Percentiles rank a stretch among this genome's conserved stretches.
phyloP scores from a whole-genome alignment of 1,140 invertebrate species.

The Drosophila neocordata region DNA sequence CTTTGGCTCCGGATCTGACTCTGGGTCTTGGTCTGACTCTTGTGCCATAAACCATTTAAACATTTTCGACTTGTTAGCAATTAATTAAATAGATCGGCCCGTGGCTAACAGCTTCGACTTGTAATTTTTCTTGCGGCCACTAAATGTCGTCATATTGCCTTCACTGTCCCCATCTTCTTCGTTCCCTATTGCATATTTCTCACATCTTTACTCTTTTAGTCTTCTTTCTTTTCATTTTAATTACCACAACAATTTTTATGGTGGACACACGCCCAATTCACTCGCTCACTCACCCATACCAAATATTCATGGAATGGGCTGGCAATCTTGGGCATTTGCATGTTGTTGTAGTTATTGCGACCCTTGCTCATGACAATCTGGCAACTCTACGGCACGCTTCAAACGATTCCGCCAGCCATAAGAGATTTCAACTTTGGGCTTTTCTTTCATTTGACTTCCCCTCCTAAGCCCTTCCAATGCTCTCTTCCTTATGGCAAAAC shows the following conservation, averaged over 20 bases:
- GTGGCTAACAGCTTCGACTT: conserved; percentile 57
- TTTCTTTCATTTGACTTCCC: not conserved
- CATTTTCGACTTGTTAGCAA: conserved; percentile 79
- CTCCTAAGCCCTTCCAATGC: no score
- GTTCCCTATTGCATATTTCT: not conserved
- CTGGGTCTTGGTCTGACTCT: not conserved
- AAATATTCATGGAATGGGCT: no score
- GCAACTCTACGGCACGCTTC: conserved; percentile 62
- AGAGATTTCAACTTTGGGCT: conserved; percentile 5
- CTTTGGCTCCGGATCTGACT: not conserved
- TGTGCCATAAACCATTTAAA: conserved; percentile 73
- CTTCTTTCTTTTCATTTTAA: conserved; percentile 40
- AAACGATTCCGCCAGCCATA: conserved; percentile 53
- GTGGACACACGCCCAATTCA: conserved; percentile 72
- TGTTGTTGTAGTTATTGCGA: conserved; percentile 11
- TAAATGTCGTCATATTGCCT: conserved; percentile 38
- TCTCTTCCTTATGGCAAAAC: not conserved
- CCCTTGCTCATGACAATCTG: conserved; percentile 38
- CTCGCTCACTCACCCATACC: not conserved
- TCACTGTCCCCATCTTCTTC: not conserved
- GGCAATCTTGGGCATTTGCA: conserved; percentile 50
- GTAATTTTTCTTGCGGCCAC: conserved; percentile 64
- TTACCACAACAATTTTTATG: conserved; percentile 74
- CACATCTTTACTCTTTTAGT: not conserved
- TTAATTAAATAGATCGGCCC: conserved; percentile 79